Evolutionary conservation across 2,113 vertebrate genomes (phyloP).

Genomic region (Nycticebus coucang): DNA sequence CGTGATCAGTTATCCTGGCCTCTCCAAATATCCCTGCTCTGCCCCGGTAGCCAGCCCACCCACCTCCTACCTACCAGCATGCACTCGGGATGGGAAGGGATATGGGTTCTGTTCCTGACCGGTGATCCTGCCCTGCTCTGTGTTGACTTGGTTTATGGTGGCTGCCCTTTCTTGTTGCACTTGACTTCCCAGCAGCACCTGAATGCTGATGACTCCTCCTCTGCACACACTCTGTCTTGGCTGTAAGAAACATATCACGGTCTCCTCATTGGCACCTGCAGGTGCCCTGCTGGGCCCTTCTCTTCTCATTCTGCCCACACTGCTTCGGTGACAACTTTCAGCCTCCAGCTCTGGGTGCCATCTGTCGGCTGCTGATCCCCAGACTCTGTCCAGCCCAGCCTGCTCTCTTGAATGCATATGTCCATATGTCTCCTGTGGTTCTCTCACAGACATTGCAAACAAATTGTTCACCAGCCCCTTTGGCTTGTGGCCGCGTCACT

Average conservation of each 20-base stretch:
- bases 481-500: too few relatives aligned
- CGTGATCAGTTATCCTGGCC: not conserved
- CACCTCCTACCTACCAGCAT: not conserved
- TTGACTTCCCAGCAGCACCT: not conserved
- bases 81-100: not conserved
- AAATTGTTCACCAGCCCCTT: not conserved
- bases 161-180: not conserved
- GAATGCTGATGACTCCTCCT: not conserved
- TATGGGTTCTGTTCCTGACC: not conserved
- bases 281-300: too few relatives aligned
- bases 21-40: not conserved
- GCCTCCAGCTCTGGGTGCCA: not conserved
- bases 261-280: not conserved
- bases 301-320: not conserved
- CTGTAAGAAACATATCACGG: accelerated
- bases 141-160: too few relatives aligned
- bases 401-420: not conserved
- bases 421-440: not conserved
- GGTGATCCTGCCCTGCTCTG: not conserved
- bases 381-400: not conserved
- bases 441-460: not conserved
- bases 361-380: not conserved
- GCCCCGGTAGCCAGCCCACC: too few relatives aligned
- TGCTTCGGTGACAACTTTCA: not conserved
- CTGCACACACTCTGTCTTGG: not conserved